Base-by-base conservation (phyloP, 37 sponge, comb jelly and placozoan species). In the Crambe crambe region DNA sequence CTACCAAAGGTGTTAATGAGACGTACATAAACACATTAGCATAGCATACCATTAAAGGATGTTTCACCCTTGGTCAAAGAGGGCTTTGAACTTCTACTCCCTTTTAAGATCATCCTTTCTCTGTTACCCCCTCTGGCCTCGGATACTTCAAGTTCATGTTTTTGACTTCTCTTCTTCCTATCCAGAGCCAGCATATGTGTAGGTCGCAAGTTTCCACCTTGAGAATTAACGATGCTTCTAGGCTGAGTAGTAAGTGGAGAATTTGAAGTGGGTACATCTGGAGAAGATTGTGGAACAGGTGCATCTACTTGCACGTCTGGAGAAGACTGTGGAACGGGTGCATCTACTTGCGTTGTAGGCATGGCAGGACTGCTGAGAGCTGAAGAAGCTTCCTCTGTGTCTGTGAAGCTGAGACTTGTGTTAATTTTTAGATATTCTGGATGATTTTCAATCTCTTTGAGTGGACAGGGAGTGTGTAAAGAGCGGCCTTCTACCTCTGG, bases 281-380 rank as follows among this genome's bases (percentile, higher is more conserved):
- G n/a, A n/a, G n/a, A n/a, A n/a, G n/a, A n/a, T 47, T 47, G 10
- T 15, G 6, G 6, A 47, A 47, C 12, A 12, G 51, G 51, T 47
- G 6, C 51, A 12, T 6, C 12, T 15, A 15, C 12, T 15, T 6
- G 6, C 6, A n/a, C n/a, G n/a, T n/a, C n/a, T n/a, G n/a, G n/a
- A n/a, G n/a, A n/a, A n/a, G n/a, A n/a, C 12, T 47, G 10, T 15
- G 6, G 6, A 47, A 47, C 12, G 51, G 51, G 51, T 47, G 6
- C 51, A 12, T 6, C 12, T 15, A 15, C 12, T 15, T 6, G 6
- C 6, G 6, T 47, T 15, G 12, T 15, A 47, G 51, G 63, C 5
- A 21, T 27, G 25, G 63, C 63, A 61, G 63, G 63, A 20, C 63
- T 61, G 25, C 30, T 61, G 29, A 61, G 63, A 61, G 25, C 63